Evolutionary conservation across 2,113 vertebrate genomes (phyloP).

Genomic region (Dolichotis patagonum): DNA sequence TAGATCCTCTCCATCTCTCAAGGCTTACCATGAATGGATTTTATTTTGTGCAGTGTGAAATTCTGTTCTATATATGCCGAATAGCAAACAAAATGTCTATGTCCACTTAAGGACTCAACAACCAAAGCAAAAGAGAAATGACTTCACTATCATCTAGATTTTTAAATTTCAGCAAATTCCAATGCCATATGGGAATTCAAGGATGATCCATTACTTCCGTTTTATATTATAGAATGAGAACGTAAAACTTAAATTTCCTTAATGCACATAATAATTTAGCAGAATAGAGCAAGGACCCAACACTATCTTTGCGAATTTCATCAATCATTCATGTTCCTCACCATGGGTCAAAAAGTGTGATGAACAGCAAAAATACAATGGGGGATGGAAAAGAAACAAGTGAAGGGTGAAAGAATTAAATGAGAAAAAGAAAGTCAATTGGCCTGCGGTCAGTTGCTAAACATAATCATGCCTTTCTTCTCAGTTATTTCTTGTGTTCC

Average conservation of each 20-base stretch:
- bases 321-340: background rate
- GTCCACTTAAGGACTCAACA: background rate
- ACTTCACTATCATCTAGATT: background rate
- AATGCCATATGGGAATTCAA: background rate
- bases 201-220: background rate
- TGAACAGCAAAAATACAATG: background rate
- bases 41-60: background rate
- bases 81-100: constrained; percentile 27
- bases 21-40: background rate
- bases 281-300: constrained; percentile 31
- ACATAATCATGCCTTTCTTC: background rate
- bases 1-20: background rate
- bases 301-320: constrained; percentile 7
- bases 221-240: constrained; percentile 29
- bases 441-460: background rate
- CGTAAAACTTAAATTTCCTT: constrained; percentile 49
- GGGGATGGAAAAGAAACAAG: background rate
- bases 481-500: background rate
- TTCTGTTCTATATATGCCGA: background rate
- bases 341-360: background rate
- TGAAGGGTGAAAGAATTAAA: background rate
- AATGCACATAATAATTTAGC: background rate
- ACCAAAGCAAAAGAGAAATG: background rate
- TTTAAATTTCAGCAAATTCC: constrained; percentile 35
- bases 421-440: background rate